These are phyloP conservation scores for Phymastichus coffea DNA, from an alignment of 1,140 invertebrate genomes.

Conservation along the genomic window DNA sequence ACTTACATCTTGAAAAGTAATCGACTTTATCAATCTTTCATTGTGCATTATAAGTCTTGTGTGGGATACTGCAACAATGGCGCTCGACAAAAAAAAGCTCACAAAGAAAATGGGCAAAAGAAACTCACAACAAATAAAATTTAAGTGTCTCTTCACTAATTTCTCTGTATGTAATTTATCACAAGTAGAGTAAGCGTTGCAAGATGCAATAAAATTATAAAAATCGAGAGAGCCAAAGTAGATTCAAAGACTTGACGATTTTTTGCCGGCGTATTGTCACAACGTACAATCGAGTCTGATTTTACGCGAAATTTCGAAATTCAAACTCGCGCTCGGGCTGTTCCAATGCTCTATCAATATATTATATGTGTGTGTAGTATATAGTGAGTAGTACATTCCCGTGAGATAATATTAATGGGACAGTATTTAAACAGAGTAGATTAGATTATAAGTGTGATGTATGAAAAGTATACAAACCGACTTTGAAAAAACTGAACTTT, in stretches of 20 bases:
- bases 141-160: slow-evolving; percentile 2
- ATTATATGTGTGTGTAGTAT: no score
- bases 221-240: slow-evolving; percentile 1
- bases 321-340: not conserved
- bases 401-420: no score
- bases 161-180: no score
- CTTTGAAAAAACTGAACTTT: no score
- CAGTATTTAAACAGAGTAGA: no score
- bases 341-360: no score
- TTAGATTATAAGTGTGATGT: no score
- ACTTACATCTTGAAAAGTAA: not conserved
- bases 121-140: not conserved
- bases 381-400: no score
- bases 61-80: not conserved
- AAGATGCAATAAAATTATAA: not conserved
- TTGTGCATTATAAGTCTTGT: not conserved
- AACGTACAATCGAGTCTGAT: no score
- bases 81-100: not conserved
- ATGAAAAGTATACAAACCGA: not conserved
- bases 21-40: slow-evolving; percentile 8
- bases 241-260: not conserved
- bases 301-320: not conserved
- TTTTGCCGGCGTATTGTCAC: no score
- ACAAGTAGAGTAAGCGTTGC: no score
- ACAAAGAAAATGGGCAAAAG: not conserved